Percentiles rank a stretch among this genome's conserved stretches.
Evolutionary conservation across 2,797 vertebrate species (phyloP).

Genomic region (Hydrocynus forskahlii): DNA sequence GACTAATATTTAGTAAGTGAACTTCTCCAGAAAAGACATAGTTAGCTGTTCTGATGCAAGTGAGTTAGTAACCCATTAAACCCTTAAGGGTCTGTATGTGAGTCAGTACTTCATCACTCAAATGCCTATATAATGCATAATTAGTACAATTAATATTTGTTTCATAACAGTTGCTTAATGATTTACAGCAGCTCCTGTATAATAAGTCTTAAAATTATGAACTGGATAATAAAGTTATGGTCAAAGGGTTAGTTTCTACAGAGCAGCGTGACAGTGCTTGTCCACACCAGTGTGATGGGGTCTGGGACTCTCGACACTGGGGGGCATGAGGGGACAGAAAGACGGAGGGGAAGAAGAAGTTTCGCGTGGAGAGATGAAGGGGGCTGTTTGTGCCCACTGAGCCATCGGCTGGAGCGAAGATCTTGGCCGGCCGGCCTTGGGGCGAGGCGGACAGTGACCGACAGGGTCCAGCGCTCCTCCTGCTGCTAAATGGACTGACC

Average conservation of each 20-base stretch:
- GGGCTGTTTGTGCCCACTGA: conserved; percentile 32
- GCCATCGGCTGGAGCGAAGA: conserved; percentile 55
- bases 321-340: conserved; percentile 25
- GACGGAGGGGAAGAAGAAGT: conserved; percentile 6
- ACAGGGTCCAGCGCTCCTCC: conserved; percentile 80
- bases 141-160: background rate
- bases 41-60: too few relatives aligned
- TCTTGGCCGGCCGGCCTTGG: conserved; percentile 60
- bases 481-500: conserved; percentile 83
- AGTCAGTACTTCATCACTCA: background rate
- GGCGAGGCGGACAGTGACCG: conserved; percentile 79
- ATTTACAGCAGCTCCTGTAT: background rate
- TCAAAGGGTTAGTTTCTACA: background rate
- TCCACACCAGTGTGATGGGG: conserved; percentile 1
- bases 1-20: background rate
- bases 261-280: background rate
- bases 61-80: too few relatives aligned
- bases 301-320: conserved; percentile 23
- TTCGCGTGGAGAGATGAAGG: conserved; percentile 4
- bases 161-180: background rate
- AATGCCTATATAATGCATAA: background rate
- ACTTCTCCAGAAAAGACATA: background rate
- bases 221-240: background rate
- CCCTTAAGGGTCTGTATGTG: background rate
- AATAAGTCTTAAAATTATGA: too few relatives aligned